Evolutionary conservation across 1,140 invertebrate species (phyloP), one percentile per base, ranked within the genome.

Genomic region (Drosophila mauritiana): DNA sequence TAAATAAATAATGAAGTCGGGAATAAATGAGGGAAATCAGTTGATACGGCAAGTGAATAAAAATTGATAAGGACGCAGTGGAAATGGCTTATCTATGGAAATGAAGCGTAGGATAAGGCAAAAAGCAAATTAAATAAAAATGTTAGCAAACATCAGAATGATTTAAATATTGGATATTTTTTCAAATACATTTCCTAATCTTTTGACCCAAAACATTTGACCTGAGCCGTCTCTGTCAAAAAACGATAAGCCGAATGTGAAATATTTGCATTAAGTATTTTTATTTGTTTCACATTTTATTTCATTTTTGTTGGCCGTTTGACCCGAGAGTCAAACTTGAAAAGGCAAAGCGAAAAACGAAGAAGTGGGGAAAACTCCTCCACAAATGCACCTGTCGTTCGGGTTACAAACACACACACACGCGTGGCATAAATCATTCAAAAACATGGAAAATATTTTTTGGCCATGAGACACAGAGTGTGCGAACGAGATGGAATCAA

Each of bases 381-480:
- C 59, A 37, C 52, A 37, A 78, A 59, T 64, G 62, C 84, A 88
- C 84, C 83, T 88, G 83, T 83, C 82, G 62, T 65, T 64, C 61
- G 27, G 20, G 37, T 13, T 46, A 81, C 59, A 78, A 48, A 46
- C 45, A 76, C 49, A 40, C 43, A 77, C 53, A 75, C 54, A 52
- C 45, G 75, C 45, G 37, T 46, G 78, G 64, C 76, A 89, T 84
- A 88, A 89, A 88, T 89, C 84, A 88, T 56, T 89, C 79, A 89
- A 73, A 80, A 88, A 73, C 62, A 79, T 57, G 64, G 62, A 74
- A 83, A 82, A 75, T 89, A 73, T 74, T 40, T 69, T 67, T 52
- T 8, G 11, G 34, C 11, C 17, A 43, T 36, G 42, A 34, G 4
- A 45, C 11, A 46, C 20, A 25, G 43, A 12, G 7, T n/a, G 17